Evolutionary conservation across 92 coral and sea anemone genomes (phyloP).

Genomic region (Bergia sp.): DNA sequence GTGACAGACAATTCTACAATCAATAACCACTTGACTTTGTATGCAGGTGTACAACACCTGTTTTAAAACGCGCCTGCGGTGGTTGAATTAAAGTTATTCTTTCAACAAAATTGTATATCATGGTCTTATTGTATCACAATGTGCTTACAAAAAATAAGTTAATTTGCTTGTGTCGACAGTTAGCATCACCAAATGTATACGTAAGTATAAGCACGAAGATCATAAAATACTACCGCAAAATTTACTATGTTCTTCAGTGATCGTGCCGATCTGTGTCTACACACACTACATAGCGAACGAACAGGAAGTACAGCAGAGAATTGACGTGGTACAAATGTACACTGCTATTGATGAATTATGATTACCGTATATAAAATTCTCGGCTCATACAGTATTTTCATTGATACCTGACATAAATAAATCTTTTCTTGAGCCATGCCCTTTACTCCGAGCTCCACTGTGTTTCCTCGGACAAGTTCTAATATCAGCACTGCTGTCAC

Average conservation of each 20-base stretch:
- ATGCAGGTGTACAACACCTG: not conserved
- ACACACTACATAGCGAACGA: too few relatives aligned
- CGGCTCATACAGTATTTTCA: not conserved
- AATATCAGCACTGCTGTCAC: slow-evolving; percentile 61
- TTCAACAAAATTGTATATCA: not conserved
- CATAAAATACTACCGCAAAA: not conserved
- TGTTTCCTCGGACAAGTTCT: slow-evolving; percentile 16
- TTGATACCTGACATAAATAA: slow-evolving; percentile 17
- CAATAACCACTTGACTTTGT: not conserved
- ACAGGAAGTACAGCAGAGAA: too few relatives aligned
- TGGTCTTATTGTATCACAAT: too few relatives aligned
- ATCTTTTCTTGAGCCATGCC: slow-evolving; percentile 45
- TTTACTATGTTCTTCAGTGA: too few relatives aligned
- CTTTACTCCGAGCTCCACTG: slow-evolving; percentile 28
- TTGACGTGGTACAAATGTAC: too few relatives aligned
- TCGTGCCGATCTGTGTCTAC: too few relatives aligned
- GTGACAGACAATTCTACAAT: not conserved
- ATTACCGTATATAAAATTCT: not conserved
- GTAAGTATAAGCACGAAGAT: not conserved
- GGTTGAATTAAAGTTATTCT: not conserved
- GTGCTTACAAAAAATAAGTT: too few relatives aligned
- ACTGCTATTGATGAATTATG: not conserved
- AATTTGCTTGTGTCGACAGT: not conserved
- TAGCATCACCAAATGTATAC: too few relatives aligned
- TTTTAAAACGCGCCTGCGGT: not conserved